Base-by-base conservation (phyloP, 2,888 invertebrate genomes). In the Polyommatus icarus region DNA sequence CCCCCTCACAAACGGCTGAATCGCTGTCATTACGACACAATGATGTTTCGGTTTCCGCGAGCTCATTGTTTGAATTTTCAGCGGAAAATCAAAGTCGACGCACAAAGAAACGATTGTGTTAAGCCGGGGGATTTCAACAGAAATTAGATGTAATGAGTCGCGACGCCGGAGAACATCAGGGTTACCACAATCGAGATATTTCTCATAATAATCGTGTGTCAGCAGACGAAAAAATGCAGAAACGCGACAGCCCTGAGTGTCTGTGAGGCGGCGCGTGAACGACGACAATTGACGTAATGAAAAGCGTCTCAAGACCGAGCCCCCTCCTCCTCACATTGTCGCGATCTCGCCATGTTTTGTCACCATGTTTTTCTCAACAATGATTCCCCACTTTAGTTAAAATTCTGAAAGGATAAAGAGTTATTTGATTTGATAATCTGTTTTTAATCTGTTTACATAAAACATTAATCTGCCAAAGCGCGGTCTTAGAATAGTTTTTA, bases 251-350 rank as follows among this genome's bases (percentile, higher is more conserved):
- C 73, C 54, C 67, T 71, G n/a, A 46, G 76, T n/a, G 54, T 54
- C 57, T n/a, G 80, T 76, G 78, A 71, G 75, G 67, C 77, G 80
- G 81, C 79, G 84, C 84, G 86, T 83, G 83, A 84, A 84, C 84
- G 83, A 79, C 84, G 81, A 78, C 84, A 81, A 91, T 90, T 91
- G 89, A 84, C 80, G 82, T 90, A 91, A 90, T 91, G 88, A 90
- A 91, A 89, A 89, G 88, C 90, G 80, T 85, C 88, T 79, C 72
- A 73, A 76, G 79, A 46, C 75, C 54, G 20, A 76, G 57, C n/a
- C 77, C 20, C 10, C 67, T 24, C 18, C 3, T 50, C 20, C 61
- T 61, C 61, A 61, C 71, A 54, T 46, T 36, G 50, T 20, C 24
- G 32, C 36, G 8, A 29, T 67, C 67, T 5, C 10, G 15, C 12